Percentiles rank a stretch among this genome's conserved stretches.
phyloP scores from a whole-genome alignment of 2,113 vertebrate species.

The Seriola rivoliana region DNA sequence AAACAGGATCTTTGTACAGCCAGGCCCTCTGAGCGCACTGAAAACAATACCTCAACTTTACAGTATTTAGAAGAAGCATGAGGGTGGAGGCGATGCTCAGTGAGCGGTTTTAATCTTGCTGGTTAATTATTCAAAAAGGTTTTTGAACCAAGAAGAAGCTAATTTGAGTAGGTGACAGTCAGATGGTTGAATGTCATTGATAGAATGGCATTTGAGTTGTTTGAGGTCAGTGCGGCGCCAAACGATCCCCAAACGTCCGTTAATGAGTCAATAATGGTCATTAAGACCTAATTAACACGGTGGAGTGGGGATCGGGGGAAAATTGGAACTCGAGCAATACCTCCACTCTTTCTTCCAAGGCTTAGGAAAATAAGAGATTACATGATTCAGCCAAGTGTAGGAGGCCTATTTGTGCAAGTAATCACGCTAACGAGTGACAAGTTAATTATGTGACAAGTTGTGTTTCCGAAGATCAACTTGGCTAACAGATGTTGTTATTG shows the following conservation, averaged over 20 bases:
- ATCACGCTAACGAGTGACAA: constrained; percentile 85
- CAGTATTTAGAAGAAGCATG: constrained; percentile 22
- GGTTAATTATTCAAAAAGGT: constrained; percentile 94
- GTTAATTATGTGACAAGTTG: constrained; percentile 93
- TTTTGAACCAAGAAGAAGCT: constrained; percentile 92
- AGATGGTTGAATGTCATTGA: constrained; percentile 90
- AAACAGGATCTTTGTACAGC: constrained; percentile 46
- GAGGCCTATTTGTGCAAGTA: constrained; percentile 55
- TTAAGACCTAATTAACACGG: constrained; percentile 95
- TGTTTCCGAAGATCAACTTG: constrained; percentile 82
- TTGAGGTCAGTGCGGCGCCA: constrained; percentile 85
- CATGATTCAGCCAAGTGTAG: constrained; percentile 59
- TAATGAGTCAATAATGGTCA: constrained; percentile 97
- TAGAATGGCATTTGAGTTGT: constrained; percentile 93
- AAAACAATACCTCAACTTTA: constrained; percentile 80
- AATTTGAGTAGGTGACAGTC: constrained; percentile 85
- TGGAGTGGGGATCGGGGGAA: constrained; percentile 87
- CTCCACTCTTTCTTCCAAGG: constrained; percentile 82
- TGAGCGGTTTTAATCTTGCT: constrained; percentile 90
- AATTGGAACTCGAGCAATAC: constrained; percentile 93
- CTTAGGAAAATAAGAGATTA: constrained; percentile 70
- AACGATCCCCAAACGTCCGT: constrained; percentile 90
- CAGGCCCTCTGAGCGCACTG: constrained; percentile 84
- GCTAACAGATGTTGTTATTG: constrained; percentile 76
- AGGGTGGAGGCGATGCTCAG: constrained; percentile 84